phyloP scores from a whole-genome alignment of 2,797 vertebrate species.

The Dermochelys coriacea region DNA sequence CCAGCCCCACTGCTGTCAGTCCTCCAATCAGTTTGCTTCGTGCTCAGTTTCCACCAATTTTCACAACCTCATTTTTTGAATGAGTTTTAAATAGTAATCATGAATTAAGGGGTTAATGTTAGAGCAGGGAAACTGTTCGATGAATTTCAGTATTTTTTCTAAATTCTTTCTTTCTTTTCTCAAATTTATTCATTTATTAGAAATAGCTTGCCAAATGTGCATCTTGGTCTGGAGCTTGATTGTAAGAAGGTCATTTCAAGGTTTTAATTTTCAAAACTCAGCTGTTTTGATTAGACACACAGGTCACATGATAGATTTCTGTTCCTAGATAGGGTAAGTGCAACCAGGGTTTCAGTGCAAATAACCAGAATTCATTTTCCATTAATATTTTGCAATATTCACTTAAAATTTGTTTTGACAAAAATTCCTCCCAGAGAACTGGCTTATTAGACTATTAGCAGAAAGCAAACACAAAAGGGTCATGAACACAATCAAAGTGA shows the following conservation, averaged over 20 bases:
- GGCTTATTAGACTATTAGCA: neutral
- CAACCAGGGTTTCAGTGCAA: constrained; percentile 25
- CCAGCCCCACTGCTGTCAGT: constrained; percentile 21
- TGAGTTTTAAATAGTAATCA: neutral
- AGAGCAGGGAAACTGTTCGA: constrained; percentile 26
- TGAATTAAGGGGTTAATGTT: neutral
- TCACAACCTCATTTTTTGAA: neutral
- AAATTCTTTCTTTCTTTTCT: constrained; percentile 6
- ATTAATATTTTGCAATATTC: constrained; percentile 7
- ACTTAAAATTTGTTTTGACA: constrained; percentile 11
- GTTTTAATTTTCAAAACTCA: constrained; percentile 12
- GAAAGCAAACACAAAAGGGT: neutral
- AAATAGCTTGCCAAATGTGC: constrained; percentile 18
- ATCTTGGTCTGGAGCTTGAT: neutral
- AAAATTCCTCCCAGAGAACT: neutral
- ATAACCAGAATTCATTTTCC: constrained; percentile 27
- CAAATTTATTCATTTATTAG: constrained; percentile 1
- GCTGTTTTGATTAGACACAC: constrained; percentile 33
- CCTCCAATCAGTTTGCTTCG: neutral
- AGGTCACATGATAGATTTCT: constrained; percentile 2
- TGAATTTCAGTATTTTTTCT: neutral
- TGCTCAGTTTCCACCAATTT: constrained; percentile 8
- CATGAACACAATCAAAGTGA: neutral
- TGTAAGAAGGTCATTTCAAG: constrained; percentile 27
- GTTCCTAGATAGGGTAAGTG: neutral